Evolutionary conservation across 2,888 invertebrate genomes (phyloP).

Genomic region (Syrista parreyssii): DNA sequence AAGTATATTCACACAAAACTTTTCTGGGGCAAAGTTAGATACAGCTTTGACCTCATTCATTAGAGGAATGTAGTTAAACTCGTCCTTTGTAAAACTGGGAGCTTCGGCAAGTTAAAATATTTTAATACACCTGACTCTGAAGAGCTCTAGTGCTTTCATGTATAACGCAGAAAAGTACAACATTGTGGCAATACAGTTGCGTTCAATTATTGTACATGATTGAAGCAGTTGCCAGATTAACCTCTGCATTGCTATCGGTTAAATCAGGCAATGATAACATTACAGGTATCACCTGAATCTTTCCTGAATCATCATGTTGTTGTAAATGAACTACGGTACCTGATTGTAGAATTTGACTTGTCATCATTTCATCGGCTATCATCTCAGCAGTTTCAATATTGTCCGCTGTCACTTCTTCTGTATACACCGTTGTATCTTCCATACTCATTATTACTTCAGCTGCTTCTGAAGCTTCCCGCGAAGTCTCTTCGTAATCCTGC

Average conservation of each 20-base stretch:
- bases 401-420: conserved; percentile 62
- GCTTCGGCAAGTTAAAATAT: background rate
- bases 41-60: background rate
- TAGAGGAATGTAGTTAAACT: background rate
- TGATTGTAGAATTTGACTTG: conserved; percentile 52
- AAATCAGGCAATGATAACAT: conserved; percentile 60
- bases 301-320: conserved; percentile 58
- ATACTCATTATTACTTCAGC: conserved; percentile 59
- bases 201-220: conserved; percentile 60
- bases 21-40: background rate
- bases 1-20: background rate
- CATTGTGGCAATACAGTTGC: background rate
- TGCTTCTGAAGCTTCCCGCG: conserved; percentile 55
- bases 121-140: background rate
- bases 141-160: background rate
- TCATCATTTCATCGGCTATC: conserved; percentile 56
- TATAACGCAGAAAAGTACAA: background rate
- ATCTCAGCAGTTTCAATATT: conserved; percentile 53
- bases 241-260: conserved; percentile 55
- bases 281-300: conserved; percentile 62
- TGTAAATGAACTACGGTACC: conserved; percentile 56
- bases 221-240: conserved; percentile 58
- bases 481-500: conserved; percentile 60
- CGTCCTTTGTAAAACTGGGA: background rate
- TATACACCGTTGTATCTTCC: conserved; percentile 60